Evolutionary conservation across 2,113 vertebrate species (phyloP), one percentile per base, ranked within the genome.

Genomic region (Scomber colias): DNA sequence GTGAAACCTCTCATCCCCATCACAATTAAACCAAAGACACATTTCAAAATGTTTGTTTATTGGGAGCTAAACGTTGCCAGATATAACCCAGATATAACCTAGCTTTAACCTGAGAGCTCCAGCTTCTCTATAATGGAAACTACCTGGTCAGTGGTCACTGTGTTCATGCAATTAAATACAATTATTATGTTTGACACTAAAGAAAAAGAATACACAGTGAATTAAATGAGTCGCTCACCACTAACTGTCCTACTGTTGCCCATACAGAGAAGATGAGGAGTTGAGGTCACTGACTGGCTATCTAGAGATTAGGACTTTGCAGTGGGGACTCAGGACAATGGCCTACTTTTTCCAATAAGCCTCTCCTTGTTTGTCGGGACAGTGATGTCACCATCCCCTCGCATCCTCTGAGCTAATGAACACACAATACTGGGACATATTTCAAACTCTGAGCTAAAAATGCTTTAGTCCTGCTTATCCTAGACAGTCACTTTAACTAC

Each of bases 301-400:
- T 69, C 27, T 57, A 45, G 12, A 3, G 64, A 83, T 90, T 79
- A 81, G 24, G 61, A 71, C 59, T 79, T 48, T 61, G 71, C 11
- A 44, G 40, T 61, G 62, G 62, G 62, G 50, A 74, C 46, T 15
- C 50, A 21, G 55, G 55, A 83, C 80, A 85, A 72, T 65, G 77
- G 55, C 82, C 82, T 67, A 79, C 24, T 40, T 72, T 85, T 24
- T 60, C 14, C 30, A 71, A 80, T 75, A 80, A 87, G 88, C 85
- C 70, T 71, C 21, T 63, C 67, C 15, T 75, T 83, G 82, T 85
- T 78, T 53, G 64, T 72, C 57, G 46, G 57, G 63, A 50, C 65
- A 11, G 30, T 81, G 50, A 83, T n/a, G 17, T 73, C 73, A 55
- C 51, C 16, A 11, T 10, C 35, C 17, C 35, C 17, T 40, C 16